These are phyloP conservation scores for Plagiodera versicolora DNA, from an alignment of 2,888 invertebrate species.

Conservation along the genomic window DNA sequence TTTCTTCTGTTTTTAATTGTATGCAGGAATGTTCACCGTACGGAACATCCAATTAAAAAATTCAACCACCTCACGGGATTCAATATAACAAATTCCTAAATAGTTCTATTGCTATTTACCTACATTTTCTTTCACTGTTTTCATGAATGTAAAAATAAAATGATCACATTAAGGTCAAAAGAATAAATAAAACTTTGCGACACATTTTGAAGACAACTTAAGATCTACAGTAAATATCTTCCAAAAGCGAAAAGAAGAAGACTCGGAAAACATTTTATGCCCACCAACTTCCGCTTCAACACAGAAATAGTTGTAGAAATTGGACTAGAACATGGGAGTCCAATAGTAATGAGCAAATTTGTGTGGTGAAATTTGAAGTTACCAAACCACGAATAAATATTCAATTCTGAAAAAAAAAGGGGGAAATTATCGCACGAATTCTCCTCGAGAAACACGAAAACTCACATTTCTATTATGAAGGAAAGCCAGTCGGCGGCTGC, in stretches of 20 bases:
- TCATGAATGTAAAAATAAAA: conserved; percentile 1
- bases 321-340: background rate
- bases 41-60: conserved; percentile 12
- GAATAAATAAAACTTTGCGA: conserved; percentile 2
- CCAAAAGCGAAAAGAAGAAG: conserved; percentile 5
- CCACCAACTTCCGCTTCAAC: background rate
- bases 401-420: conserved; percentile 7
- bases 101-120: conserved; percentile 7
- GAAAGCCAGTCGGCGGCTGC: conserved; percentile 57
- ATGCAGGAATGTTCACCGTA: conserved; percentile 4
- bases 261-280: background rate
- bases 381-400: conserved; percentile 8
- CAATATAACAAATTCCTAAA: conserved; percentile 10
- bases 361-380: background rate
- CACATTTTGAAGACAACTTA: background rate
- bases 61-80: conserved; percentile 9
- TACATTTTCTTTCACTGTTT: background rate
- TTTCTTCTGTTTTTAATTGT: conserved; percentile 9
- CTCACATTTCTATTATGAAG: conserved; percentile 44
- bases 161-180: background rate
- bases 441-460: no score
- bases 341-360: background rate
- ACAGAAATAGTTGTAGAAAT: background rate
- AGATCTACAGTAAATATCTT: background rate
- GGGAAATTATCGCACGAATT: background rate